A percentile compares a stretch with the other conserved stretches of the same genome.
phyloP scores from a whole-genome alignment of 2,888 invertebrate genomes.

The Heteromurus nitidus region DNA sequence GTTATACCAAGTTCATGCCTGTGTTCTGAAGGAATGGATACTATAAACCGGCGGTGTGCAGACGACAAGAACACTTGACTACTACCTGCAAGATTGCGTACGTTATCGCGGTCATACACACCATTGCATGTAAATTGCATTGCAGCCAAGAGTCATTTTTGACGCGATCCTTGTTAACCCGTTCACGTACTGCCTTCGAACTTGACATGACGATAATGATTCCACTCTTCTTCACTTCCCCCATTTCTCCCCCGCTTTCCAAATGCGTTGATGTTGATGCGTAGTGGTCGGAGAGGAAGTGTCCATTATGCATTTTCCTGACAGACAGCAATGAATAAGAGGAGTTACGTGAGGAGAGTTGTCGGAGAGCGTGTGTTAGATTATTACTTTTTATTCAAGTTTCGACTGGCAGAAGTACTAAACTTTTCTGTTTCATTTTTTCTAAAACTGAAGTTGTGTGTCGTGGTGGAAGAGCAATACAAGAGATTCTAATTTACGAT shows the following conservation, averaged over 20 bases:
- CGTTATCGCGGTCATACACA: not conserved
- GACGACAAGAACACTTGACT: no score
- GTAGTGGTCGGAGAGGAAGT: not conserved
- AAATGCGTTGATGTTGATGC: slow-evolving; percentile 5
- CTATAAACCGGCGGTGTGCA: no score
- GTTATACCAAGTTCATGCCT: no score
- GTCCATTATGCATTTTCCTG: slow-evolving; percentile 3
- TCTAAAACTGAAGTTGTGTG: no score
- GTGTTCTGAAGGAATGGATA: no score
- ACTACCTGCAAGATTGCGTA: no score
- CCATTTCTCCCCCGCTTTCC: not conserved
- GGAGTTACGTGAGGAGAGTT: not conserved
- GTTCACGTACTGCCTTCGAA: slow-evolving; percentile 59
- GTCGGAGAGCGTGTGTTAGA: not conserved
- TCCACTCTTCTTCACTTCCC: slow-evolving; percentile 10
- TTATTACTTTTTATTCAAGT: no score
- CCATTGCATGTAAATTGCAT: not conserved
- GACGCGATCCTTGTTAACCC: slow-evolving; percentile 25
- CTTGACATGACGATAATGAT: slow-evolving; percentile 63
- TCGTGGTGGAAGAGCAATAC: no score
- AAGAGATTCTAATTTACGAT: no score
- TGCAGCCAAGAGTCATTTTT: not conserved
- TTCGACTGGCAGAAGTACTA: no score
- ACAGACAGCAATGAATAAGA: not conserved
- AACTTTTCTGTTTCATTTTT: no score